A percentile compares a stretch with the other conserved stretches of the same genome.
phyloP scores from a whole-genome alignment of 2,113 vertebrate species.

The Laticauda laticaudata region DNA sequence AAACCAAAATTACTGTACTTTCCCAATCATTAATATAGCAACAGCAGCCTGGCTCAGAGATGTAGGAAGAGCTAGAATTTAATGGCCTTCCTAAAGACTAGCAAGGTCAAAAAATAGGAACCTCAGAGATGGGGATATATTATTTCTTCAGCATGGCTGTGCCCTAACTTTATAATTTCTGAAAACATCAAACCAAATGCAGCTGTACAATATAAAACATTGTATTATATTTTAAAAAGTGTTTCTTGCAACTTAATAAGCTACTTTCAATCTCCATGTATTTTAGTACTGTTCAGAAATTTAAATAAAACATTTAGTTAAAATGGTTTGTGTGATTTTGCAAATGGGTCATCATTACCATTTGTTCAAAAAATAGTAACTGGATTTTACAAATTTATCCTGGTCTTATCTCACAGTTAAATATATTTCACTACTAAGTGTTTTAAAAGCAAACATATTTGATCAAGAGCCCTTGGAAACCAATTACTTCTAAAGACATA shows the following conservation, averaged over 20 bases:
- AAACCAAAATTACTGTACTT: background rate
- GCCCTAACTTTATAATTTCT: background rate
- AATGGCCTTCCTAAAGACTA: background rate
- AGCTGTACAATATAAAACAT: background rate
- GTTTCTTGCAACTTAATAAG: background rate
- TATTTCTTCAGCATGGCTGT: background rate
- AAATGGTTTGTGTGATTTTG: constrained; percentile 19
- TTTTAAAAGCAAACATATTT: background rate
- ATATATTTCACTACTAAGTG: background rate
- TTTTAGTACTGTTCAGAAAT: background rate
- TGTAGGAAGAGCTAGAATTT: background rate
- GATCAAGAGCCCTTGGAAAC: background rate
- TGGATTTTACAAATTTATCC: background rate
- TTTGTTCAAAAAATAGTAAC: background rate
- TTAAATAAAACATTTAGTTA: background rate
- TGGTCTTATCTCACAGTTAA: background rate
- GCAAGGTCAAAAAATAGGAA: background rate
- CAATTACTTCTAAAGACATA: background rate
- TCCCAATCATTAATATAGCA: background rate
- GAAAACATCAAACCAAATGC: background rate
- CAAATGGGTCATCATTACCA: background rate
- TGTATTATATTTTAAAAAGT: background rate
- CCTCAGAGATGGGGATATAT: background rate
- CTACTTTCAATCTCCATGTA: background rate
- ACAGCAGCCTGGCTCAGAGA: background rate